Evolutionary conservation across 2,888 invertebrate genomes (phyloP), one percentile per base, ranked within the genome.

Genomic region (Masnerella sp.): DNA sequence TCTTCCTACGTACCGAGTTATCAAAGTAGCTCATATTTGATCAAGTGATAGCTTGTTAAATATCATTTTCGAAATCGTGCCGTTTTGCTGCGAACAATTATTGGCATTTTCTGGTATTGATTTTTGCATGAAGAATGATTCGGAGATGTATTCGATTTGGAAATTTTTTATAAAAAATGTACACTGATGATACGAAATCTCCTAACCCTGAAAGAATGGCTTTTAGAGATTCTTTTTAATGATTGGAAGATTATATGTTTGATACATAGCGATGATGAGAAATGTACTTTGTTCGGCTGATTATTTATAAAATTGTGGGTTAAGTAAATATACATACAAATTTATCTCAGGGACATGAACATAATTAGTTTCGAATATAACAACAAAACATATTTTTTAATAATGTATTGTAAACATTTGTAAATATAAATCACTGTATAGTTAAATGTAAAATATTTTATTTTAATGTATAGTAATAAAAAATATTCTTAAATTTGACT

Each of bases 261-360:
- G 47, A 51, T 51, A 58, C 49, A 40, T 25, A 38, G 15, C 43
- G 49, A 40, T 40, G 12, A 38, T 14, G 17, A 47, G 30, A 51
- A 8, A 0, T 28, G 65, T 38, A 65, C 65, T 56, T 59, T 68
- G 58, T 30, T 59, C 36, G 9, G 59, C 28, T 43, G 59, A 68
- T 51, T 52, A 59, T 45, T 51, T 11, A 34, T 28, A 18, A 58
- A 52, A 69, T 69, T 61, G 47, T 69, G 38, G 69, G 61, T 51
- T 61, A 69, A 54, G 40, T 47, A 61, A 54, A 69, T 20, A 45
- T 42, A 34, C 30, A 20, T 25, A 42, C 20, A 59, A 52, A 25
- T 22, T 68, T 69, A 69, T 69, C 68, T 59, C 59, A 61, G 30
- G 52, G 61, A 45, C 68, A 45, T 4, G 9, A 9, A 9, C n/a